Evolutionary conservation across 1,140 invertebrate species (phyloP).

Genomic region (Pseudomyrmex gracilis): DNA sequence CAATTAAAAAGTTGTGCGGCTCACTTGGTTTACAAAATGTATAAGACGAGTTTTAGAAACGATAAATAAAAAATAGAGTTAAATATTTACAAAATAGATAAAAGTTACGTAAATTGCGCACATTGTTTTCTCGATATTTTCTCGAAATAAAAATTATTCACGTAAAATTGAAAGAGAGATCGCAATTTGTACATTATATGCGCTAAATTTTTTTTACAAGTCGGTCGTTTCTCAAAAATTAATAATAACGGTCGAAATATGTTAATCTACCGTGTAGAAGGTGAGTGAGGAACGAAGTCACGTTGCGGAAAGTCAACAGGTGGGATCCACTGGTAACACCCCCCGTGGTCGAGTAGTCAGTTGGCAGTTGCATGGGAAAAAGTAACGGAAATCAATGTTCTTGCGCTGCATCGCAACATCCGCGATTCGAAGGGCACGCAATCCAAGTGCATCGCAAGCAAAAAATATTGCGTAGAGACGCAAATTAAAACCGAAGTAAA

Average conservation of each 20-base stretch:
- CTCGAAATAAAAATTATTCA: not conserved
- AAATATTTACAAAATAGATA: no score
- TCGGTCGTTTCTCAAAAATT: conserved; percentile 27
- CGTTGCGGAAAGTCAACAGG: conserved; percentile 85
- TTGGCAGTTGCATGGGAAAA: conserved; percentile 85
- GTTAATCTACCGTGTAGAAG: conserved; percentile 58
- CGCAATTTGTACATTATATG: not conserved
- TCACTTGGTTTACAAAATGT: not conserved
- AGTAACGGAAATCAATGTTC: conserved; percentile 85
- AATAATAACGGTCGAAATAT: conserved; percentile 55
- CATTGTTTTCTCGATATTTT: not conserved
- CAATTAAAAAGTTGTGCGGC: not conserved
- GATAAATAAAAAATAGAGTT: not conserved
- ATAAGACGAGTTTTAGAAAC: not conserved
- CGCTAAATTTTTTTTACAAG: not conserved
- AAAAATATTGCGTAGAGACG: no score
- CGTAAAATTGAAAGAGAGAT: not conserved
- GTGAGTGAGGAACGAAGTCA: conserved; percentile 68
- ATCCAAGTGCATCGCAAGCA: not conserved
- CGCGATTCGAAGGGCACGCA: not conserved
- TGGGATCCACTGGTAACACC: conserved; percentile 83
- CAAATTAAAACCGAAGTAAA: no score
- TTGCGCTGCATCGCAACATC: conserved; percentile 44
- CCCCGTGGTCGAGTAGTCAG: conserved; percentile 81
- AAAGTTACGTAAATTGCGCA: no score